These are phyloP conservation scores for Euwallacea fornicatus DNA, from an alignment of 1,140 invertebrate genomes.

Conservation along the genomic window DNA sequence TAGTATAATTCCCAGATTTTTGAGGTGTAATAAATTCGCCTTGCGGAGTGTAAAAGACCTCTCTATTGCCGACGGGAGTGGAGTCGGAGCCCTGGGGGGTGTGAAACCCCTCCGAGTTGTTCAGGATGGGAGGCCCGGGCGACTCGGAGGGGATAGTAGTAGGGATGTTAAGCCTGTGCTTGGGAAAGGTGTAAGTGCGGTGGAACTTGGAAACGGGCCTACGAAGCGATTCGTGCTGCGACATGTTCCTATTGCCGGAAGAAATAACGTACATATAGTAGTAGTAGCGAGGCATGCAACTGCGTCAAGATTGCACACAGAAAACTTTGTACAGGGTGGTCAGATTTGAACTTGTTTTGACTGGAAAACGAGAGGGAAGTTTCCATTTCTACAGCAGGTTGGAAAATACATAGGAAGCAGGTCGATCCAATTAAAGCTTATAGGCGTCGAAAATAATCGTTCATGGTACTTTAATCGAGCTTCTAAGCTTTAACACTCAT, in stretches of 20 bases:
- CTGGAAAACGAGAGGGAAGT: no score
- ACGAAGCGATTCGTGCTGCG: slow-evolving; percentile 39
- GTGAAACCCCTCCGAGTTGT: slow-evolving; percentile 34
- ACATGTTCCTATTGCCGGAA: slow-evolving; percentile 31
- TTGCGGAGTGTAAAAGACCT: slow-evolving; percentile 20
- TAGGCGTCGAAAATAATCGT: no score
- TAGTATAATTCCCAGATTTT: slow-evolving; percentile 7
- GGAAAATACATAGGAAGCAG: no score
- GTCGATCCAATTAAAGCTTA: no score
- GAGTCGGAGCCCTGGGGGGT: slow-evolving; percentile 30
- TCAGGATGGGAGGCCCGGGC: slow-evolving; percentile 1
- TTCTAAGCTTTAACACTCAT: no score
- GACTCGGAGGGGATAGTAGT: slow-evolving; percentile 38
- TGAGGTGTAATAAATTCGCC: slow-evolving; percentile 24
- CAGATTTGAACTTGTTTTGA: no score
- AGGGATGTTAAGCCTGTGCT: slow-evolving; percentile 39
- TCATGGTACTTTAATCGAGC: no score
- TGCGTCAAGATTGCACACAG: no score
- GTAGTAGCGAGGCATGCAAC: slow-evolving; percentile 28
- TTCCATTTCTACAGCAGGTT: no score
- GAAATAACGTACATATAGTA: slow-evolving; percentile 27
- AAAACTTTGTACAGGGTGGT: no score
- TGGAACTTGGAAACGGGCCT: slow-evolving; percentile 30
- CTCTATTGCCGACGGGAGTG: slow-evolving; percentile 40
- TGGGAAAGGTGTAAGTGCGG: slow-evolving; percentile 37